Evolutionary conservation across 2,113 vertebrate genomes (phyloP).

Genomic region (Siniperca chuatsi): DNA sequence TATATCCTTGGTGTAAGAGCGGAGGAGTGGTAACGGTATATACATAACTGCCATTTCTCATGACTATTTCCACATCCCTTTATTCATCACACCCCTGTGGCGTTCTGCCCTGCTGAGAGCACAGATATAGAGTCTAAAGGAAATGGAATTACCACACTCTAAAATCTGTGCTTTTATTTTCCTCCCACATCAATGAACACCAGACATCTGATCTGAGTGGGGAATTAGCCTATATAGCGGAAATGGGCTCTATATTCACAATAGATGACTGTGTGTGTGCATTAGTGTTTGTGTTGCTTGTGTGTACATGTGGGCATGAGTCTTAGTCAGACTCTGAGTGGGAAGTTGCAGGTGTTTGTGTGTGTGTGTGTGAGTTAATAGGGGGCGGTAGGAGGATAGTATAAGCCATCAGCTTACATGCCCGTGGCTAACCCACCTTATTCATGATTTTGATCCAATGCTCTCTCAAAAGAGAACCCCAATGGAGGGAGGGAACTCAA

Average conservation of each 20-base stretch:
- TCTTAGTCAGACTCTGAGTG: slow-evolving; percentile 67
- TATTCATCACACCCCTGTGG: slow-evolving; percentile 44
- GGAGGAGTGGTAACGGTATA: not conserved
- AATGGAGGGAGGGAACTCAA: slow-evolving; percentile 2
- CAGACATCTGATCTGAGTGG: slow-evolving; percentile 63
- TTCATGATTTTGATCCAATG: slow-evolving; percentile 57
- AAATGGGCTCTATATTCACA: slow-evolving; percentile 53
- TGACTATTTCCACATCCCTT: slow-evolving; percentile 42
- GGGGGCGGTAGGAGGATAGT: slow-evolving; percentile 40
- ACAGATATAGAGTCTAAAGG: slow-evolving; percentile 51
- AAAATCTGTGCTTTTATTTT: slow-evolving; percentile 61
- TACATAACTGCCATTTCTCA: slow-evolving; percentile 40
- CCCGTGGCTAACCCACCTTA: slow-evolving; percentile 49
- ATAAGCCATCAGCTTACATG: slow-evolving; percentile 53
- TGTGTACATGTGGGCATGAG: slow-evolving; percentile 50
- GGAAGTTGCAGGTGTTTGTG: slow-evolving; percentile 55
- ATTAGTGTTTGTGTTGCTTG: slow-evolving; percentile 31
- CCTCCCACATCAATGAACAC: slow-evolving; percentile 47
- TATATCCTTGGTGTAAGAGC: not conserved
- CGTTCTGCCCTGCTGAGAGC: slow-evolving; percentile 35
- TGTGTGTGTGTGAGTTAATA: slow-evolving; percentile 46
- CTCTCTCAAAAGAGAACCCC: slow-evolving; percentile 22
- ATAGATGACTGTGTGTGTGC: slow-evolving; percentile 27
- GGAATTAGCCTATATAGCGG: slow-evolving; percentile 52
- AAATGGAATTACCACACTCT: slow-evolving; percentile 60